Evolutionary conservation across 2,888 invertebrate species (phyloP), one percentile per base, ranked within the genome.

Genomic region (Ectemnius cavifrons): DNA sequence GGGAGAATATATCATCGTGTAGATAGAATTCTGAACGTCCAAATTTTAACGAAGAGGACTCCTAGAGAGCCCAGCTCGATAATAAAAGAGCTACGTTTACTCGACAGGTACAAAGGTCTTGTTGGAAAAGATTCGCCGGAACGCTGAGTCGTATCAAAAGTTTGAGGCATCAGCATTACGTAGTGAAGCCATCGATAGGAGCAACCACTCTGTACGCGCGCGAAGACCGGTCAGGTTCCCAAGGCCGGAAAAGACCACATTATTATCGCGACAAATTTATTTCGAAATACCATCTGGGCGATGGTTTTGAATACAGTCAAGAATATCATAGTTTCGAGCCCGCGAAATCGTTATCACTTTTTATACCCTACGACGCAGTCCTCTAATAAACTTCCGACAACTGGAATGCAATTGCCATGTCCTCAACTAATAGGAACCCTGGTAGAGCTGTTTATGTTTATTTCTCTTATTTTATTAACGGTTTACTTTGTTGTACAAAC

Each of bases 371-470:
- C 6, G 16, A 13, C 4, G 27, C 52, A 16, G 46, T 27, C 59
- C 52, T 75, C 20, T 60, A 63, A 69, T 70, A 27, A 68, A 27
- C 20, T 58, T 67, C 16, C 13, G 3, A 47, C 37, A 37, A 37
- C 37, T 37, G 37, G 37, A 11, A 37, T 4, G 11, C 37, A 37
- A 37, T 37, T 37, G 37, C 37, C 37, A 8, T 6, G 11, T 37
- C 37, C 59, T 70, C 67, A 63, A 67, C 66, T 64, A 60, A 18
- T 77, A 78, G 77, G 77, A 78, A 76, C 77, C 73, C 69, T 75
- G 68, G 52, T 57, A 66, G 23, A 23, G 67, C 62, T 65, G 73
- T 65, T 62, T 70, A 73, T 58, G 57, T 72, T 68, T 69, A 46
- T 59, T 57, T 20, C 47, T 58, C 63, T 75, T 75, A 75, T 20